These are phyloP conservation scores for Bambusicola thoracicus DNA, from an alignment of 2,113 vertebrate genomes.

Conservation along the genomic window DNA sequence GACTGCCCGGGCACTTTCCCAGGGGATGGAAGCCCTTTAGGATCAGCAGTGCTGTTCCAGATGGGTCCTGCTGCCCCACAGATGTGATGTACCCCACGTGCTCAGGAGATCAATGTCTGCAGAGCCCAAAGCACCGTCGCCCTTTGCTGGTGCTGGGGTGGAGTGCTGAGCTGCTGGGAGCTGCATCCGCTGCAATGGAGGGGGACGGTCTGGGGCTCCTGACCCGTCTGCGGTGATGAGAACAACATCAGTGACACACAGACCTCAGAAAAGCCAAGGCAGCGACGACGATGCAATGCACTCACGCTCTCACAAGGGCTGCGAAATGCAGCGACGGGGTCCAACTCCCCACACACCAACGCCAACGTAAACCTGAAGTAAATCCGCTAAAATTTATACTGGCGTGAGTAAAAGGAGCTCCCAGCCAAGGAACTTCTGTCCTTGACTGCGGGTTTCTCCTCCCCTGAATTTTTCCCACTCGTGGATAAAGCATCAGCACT, in stretches of 20 bases:
- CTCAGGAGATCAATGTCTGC: background rate
- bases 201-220: background rate
- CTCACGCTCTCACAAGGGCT: background rate
- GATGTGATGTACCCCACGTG: background rate
- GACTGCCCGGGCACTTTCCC: background rate
- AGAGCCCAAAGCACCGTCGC: background rate
- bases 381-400: background rate
- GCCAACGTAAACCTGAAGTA: background rate
- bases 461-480: background rate
- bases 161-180: background rate
- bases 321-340: background rate
- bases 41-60: background rate
- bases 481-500: background rate
- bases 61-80: background rate
- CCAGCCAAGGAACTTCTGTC: background rate
- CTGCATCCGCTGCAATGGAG: accelerated
- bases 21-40: background rate
- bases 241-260: background rate
- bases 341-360: background rate
- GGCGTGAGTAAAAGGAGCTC: background rate
- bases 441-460: background rate
- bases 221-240: background rate
- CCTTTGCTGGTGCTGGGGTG: background rate
- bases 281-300: background rate
- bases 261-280: background rate